These are phyloP conservation scores for Synanthedon tipuliformis DNA, from an alignment of 2,888 invertebrate genomes.

Conservation along the genomic window DNA sequence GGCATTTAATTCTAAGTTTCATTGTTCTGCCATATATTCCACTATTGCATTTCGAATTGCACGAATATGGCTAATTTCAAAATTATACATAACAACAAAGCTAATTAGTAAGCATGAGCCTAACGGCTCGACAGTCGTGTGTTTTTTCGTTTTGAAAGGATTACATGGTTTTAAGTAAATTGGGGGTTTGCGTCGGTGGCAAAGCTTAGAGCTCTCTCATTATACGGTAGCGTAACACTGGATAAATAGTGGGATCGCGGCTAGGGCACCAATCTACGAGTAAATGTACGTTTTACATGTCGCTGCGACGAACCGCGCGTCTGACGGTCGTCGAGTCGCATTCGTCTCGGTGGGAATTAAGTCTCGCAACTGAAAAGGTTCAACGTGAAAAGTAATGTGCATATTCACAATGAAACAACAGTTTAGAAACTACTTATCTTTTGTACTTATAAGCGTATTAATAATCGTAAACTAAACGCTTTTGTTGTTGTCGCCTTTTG, in stretches of 20 bases:
- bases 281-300: conserved; percentile 61
- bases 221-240: conserved; percentile 50
- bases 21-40: neutral
- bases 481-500: neutral
- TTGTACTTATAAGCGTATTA: conserved; percentile 17
- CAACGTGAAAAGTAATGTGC: conserved; percentile 53
- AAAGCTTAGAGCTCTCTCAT: conserved; percentile 49
- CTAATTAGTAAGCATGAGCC: conserved; percentile 32
- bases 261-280: conserved; percentile 36
- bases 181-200: conserved; percentile 33
- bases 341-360: conserved; percentile 54
- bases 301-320: conserved; percentile 22
- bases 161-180: conserved; percentile 32
- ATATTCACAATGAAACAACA: conserved; percentile 55
- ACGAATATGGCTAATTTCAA: neutral
- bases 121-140: conserved; percentile 24
- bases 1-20: neutral
- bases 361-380: conserved; percentile 57
- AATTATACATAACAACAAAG: conserved; percentile 6
- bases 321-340: conserved; percentile 12
- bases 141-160: conserved; percentile 31
- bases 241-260: conserved; percentile 47
- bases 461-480: neutral
- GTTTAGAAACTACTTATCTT: conserved; percentile 57
- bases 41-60: neutral